Percentiles rank a stretch among this genome's conserved stretches.
Conservation (phyloP, 2,888 invertebrate species). For the Lacanobia wlatinum region DNA sequence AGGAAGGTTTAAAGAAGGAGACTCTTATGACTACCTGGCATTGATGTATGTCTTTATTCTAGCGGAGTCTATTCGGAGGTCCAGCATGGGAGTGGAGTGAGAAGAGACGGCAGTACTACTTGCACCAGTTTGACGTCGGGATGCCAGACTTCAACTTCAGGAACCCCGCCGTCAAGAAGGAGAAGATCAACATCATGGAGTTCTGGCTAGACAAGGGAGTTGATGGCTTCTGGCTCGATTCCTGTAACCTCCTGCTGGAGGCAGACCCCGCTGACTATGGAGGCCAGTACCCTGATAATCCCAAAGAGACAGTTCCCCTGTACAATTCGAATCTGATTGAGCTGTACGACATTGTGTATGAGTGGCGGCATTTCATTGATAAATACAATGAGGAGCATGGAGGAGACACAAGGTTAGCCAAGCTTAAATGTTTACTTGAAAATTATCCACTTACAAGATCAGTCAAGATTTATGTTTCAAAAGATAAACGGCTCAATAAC, state of each 20-base stretch:
- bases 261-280: constrained; percentile 82
- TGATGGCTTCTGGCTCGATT: constrained; percentile 94
- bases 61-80: constrained; percentile 91
- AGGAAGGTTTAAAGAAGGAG: too few relatives aligned
- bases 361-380: constrained; percentile 91
- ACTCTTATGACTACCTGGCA: neutral
- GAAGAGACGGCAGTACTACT: constrained; percentile 92
- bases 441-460: neutral
- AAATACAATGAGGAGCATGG: constrained; percentile 81
- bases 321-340: constrained; percentile 92
- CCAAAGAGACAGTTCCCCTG: constrained; percentile 90
- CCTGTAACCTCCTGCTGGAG: constrained; percentile 91
- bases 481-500: neutral
- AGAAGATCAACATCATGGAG: constrained; percentile 90
- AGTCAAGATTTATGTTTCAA: neutral
- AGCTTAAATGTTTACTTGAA: neutral
- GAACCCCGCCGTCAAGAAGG: constrained; percentile 89
- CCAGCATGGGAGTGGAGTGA: constrained; percentile 93
- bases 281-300: constrained; percentile 87
- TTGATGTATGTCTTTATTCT: neutral
- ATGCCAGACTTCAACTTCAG: constrained; percentile 93
- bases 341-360: constrained; percentile 89
- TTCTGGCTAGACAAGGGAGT: constrained; percentile 95
- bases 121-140: constrained; percentile 92
- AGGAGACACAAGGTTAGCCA: constrained; percentile 83